Conservation (phyloP, 1,140 invertebrate genomes). For the Saccostrea echinata region DNA sequence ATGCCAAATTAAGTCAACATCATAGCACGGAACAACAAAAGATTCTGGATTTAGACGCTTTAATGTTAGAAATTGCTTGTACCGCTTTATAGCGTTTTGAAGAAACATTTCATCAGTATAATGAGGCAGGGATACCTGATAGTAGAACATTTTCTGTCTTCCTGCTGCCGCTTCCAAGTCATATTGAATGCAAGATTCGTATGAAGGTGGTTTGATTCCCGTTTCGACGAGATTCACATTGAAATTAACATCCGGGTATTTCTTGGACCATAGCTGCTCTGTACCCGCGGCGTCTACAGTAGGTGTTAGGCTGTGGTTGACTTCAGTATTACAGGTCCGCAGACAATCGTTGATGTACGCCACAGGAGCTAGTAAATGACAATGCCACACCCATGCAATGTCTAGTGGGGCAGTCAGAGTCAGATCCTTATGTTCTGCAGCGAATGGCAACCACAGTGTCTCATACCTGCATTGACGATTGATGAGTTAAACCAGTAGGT, state of each 20-base stretch:
- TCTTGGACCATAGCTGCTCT: constrained; percentile 57
- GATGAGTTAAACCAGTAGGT: no score
- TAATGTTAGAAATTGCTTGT: constrained; percentile 79
- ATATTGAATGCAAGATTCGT: constrained; percentile 64
- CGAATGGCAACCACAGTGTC: constrained; percentile 78
- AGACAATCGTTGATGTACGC: constrained; percentile 78
- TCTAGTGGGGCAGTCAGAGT: constrained; percentile 78
- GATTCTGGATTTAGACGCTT: constrained; percentile 76
- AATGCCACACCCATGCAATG: constrained; percentile 81
- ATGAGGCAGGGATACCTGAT: constrained; percentile 81
- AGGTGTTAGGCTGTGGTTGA: constrained; percentile 76
- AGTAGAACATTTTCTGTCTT: constrained; percentile 77
- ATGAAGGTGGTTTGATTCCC: not conserved
- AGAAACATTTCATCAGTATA: constrained; percentile 78
- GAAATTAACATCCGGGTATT: constrained; percentile 61
- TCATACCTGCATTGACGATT: constrained; percentile 75
- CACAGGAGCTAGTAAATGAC: constrained; percentile 78
- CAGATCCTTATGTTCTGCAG: constrained; percentile 63
- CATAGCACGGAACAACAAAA: constrained; percentile 81
- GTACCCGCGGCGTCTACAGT: constrained; percentile 34
- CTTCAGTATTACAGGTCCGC: constrained; percentile 68
- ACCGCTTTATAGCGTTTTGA: constrained; percentile 75
- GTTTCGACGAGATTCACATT: constrained; percentile 33
- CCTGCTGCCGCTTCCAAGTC: constrained; percentile 76
- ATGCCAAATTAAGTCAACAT: constrained; percentile 81